Conservation (phyloP, 2,797 vertebrate species). For the Uromys caudimaculatus region DNA sequence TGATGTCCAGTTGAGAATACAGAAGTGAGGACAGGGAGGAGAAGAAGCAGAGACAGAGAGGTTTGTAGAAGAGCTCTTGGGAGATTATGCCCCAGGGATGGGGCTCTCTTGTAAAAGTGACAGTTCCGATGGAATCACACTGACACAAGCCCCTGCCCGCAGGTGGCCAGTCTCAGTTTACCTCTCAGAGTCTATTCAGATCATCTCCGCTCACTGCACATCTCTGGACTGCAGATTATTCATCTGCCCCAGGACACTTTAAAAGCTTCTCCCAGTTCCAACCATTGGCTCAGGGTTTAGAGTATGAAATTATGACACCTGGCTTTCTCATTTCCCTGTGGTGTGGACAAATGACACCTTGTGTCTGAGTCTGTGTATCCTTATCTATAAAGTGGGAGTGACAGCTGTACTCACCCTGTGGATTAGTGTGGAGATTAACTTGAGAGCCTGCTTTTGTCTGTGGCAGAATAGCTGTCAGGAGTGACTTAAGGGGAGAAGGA, state of each 20-base stretch:
- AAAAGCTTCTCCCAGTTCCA: not conserved
- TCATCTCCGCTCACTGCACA: not conserved
- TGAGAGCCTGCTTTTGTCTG: not conserved
- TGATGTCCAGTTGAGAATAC: not conserved
- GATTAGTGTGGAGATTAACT: not conserved
- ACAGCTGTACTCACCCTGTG: rapidly evolving
- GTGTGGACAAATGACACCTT: not conserved
- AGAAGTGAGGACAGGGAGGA: too few species aligned
- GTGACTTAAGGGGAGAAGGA: not conserved
- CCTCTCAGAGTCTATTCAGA: not conserved
- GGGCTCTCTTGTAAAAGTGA: not conserved
- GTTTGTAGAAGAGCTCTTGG: not conserved
- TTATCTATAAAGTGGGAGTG: not conserved
- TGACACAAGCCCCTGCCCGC: not conserved
- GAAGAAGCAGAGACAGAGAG: not conserved
- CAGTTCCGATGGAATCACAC: not conserved
- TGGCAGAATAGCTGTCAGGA: not conserved
- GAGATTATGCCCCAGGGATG: not conserved
- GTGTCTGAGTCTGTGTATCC: not conserved
- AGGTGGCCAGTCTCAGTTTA: rapidly evolving
- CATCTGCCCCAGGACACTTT: not conserved
- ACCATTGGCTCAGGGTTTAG: not conserved
- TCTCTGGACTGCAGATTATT: too few species aligned
- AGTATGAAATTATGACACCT: not conserved
- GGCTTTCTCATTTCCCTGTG: not conserved